phyloP scores from a whole-genome alignment of 2,888 invertebrate species.

The Hymenopus coronatus region DNA sequence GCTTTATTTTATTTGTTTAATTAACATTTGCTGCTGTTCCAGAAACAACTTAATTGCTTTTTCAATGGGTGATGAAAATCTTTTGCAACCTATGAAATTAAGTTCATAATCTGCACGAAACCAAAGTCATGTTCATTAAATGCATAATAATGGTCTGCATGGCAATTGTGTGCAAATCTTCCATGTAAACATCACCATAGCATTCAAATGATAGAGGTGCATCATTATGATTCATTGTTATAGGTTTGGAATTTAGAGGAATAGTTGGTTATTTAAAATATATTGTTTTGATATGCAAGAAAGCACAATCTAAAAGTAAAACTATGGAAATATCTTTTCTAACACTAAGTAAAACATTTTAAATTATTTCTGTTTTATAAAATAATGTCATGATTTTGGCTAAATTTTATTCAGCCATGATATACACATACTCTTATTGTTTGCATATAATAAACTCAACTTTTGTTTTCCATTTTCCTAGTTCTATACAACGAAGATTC shows the following conservation, averaged over 20 bases:
- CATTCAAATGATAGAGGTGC: not conserved
- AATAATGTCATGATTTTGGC: too few species aligned
- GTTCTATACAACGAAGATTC: too few species aligned
- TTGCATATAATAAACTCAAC: too few species aligned
- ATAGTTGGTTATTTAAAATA: not conserved
- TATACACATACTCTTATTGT: too few species aligned
- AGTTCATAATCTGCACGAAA: not conserved
- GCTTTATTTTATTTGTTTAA: not conserved
- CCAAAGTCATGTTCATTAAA: not conserved
- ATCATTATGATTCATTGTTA: not conserved
- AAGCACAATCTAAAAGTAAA: too few species aligned
- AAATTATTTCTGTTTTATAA: too few species aligned
- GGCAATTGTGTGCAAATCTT: not conserved
- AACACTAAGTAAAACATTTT: too few species aligned
- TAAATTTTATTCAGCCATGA: too few species aligned
- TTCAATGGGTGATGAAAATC: not conserved
- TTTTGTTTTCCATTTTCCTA: too few species aligned
- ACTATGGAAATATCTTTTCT: too few species aligned
- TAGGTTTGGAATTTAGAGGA: not conserved
- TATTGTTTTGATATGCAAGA: too few species aligned
- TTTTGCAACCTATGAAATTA: not conserved
- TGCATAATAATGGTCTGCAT: not conserved
- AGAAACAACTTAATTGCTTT: not conserved
- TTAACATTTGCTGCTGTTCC: not conserved
- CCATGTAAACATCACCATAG: not conserved